Conservation (phyloP, 2,113 vertebrate species). For the Hipposideros armiger region DNA sequence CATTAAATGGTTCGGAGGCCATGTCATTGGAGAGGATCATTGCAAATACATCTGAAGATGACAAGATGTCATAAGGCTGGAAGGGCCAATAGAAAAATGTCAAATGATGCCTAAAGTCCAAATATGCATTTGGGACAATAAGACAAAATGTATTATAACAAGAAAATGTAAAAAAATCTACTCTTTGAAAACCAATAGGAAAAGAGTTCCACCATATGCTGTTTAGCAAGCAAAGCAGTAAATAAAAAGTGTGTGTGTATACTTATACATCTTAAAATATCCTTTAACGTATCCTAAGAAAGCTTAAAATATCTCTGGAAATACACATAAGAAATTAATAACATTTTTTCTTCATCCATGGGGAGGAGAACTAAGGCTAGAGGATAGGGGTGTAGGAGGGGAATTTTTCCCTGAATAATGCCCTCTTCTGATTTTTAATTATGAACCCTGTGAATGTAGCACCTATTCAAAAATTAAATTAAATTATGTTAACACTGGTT, state of each 20-base stretch:
- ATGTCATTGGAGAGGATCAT: background rate
- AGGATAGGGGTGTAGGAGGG: constrained; percentile 39
- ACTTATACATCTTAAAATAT: background rate
- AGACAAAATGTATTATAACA: background rate
- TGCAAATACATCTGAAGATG: background rate
- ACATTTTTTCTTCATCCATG: constrained; percentile 10
- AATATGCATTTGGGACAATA: background rate
- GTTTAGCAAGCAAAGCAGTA: background rate
- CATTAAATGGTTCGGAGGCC: background rate
- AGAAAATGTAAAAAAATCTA: background rate
- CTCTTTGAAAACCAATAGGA: background rate
- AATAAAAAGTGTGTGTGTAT: background rate
- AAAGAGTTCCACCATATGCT: background rate
- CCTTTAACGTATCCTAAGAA: background rate
- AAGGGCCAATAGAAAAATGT: background rate
- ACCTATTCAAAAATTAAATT: constrained; percentile 79
- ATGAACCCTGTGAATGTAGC: constrained; percentile 65
- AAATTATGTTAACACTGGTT: constrained; percentile 59
- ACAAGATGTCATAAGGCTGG: background rate
- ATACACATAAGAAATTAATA: constrained; percentile 51
- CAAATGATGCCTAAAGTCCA: background rate
- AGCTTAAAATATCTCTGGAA: constrained; percentile 51
- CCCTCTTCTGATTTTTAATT: constrained; percentile 72
- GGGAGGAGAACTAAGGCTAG: background rate
- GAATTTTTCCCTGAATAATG: constrained; percentile 62